Conservation (phyloP, 1,140 invertebrate genomes). For the Polypedilum vanderplanki region DNA sequence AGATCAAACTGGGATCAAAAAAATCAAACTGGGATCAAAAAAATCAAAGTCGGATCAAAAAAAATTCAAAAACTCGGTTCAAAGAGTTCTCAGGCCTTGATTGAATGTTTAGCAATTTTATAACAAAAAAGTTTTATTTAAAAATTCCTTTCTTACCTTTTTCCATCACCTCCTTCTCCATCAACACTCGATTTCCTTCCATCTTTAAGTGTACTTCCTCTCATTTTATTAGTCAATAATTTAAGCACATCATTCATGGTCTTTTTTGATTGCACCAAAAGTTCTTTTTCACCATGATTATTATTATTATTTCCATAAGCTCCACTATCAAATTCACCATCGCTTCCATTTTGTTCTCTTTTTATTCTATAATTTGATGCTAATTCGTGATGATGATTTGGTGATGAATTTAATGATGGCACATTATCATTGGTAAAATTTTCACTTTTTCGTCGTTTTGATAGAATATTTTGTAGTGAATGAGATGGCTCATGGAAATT, state of each 20-base stretch:
- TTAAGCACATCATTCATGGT: slow-evolving; percentile 24
- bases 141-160: no score
- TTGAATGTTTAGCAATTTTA: no score
- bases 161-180: neutral
- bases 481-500: neutral
- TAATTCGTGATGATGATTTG: neutral
- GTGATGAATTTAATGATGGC: slow-evolving; percentile 2
- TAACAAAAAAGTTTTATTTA: neutral
- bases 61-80: no score
- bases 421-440: slow-evolving; percentile 12
- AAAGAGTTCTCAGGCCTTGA: no score
- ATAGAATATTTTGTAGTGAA: slow-evolving; percentile 3
- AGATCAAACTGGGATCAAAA: no score
- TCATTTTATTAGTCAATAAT: slow-evolving; percentile 6
- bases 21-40: no score
- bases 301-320: neutral
- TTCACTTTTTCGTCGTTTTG: slow-evolving; percentile 18
- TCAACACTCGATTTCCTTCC: neutral
- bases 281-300: slow-evolving; percentile 1
- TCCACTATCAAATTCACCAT: neutral
- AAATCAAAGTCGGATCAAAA: no score
- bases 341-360: neutral
- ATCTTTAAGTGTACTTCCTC: slow-evolving; percentile 5
- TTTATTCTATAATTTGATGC: neutral
- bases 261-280: slow-evolving; percentile 1